Conservation (phyloP, 2,113 vertebrate species). For the Pelodiscus sinensis region DNA sequence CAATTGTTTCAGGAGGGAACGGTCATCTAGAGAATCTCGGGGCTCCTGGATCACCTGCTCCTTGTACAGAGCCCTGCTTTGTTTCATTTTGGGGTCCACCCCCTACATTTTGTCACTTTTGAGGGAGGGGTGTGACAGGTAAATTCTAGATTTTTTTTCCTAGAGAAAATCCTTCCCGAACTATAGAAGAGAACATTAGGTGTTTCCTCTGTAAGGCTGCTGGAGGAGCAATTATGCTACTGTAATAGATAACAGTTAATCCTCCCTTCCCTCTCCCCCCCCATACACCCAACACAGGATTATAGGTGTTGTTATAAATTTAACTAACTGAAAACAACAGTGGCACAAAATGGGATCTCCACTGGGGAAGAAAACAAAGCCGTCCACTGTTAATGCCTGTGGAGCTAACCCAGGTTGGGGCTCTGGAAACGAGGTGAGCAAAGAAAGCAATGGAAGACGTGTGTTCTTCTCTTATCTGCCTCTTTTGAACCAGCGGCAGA, state of each 20-base stretch:
- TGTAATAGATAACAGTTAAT: not conserved
- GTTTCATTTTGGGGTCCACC: not conserved
- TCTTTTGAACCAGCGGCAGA: not conserved
- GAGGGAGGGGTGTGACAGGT: not conserved
- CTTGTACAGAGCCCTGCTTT: not conserved
- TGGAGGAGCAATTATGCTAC: not conserved
- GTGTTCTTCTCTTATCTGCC: not conserved
- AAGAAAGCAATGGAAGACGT: not conserved
- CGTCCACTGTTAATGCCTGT: not conserved
- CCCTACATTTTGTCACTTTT: not conserved
- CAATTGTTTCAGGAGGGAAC: not conserved
- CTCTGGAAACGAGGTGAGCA: not conserved
- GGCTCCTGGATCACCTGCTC: not conserved
- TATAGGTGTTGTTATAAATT: not conserved
- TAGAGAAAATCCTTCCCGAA: not conserved
- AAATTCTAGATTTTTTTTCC: not conserved
- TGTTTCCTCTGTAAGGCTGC: not conserved
- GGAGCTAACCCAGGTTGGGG: not conserved
- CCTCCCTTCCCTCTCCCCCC: no score
- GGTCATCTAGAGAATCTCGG: not conserved
- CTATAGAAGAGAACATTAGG: not conserved
- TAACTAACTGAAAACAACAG: not conserved
- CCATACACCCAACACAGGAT: not conserved
- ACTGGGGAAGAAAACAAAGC: not conserved
- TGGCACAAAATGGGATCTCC: not conserved